These are phyloP conservation scores for Drosophila dunni DNA, from an alignment of 1,140 invertebrate genomes.

Conservation along the genomic window DNA sequence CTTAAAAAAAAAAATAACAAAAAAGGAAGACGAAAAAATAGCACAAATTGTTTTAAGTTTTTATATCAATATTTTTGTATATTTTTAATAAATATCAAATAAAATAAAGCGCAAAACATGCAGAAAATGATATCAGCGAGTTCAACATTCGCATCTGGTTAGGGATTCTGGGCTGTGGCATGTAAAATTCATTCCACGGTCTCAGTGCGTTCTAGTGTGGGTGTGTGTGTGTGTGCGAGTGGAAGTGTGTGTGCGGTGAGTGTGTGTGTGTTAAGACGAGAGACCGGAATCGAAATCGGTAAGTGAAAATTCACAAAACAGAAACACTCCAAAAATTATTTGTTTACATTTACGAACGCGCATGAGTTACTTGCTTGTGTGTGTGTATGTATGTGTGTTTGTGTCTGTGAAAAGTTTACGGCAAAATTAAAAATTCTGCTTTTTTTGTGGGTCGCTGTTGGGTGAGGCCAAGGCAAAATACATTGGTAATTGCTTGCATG, in stretches of 20 bases:
- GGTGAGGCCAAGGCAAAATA: conserved; percentile 6
- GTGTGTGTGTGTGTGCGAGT: conserved; percentile 27
- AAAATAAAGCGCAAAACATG: conserved; percentile 21
- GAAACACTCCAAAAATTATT: conserved; percentile 56
- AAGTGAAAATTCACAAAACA: conserved; percentile 52
- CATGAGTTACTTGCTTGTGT: conserved; percentile 1
- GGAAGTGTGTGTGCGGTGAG: conserved; percentile 24
- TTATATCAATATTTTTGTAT: conserved; percentile 5
- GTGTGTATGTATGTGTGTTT: conserved; percentile 1
- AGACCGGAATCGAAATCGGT: conserved; percentile 69
- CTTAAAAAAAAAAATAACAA: neutral
- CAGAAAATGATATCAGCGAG: neutral
- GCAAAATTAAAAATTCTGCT: conserved; percentile 24
- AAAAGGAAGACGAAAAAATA: conserved; percentile 1
- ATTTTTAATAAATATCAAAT: conserved; percentile 8
- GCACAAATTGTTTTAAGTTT: neutral
- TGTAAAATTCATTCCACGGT: conserved; percentile 44
- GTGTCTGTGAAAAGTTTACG: conserved; percentile 21
- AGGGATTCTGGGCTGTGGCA: conserved; percentile 51
- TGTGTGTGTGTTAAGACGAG: conserved; percentile 30
- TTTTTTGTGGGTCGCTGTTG: conserved; percentile 16
- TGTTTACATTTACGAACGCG: conserved; percentile 64
- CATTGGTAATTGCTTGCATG: conserved; percentile 12
- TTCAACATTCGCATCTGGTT: conserved; percentile 17
- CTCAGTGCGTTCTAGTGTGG: conserved; percentile 7